Conservation (phyloP, 2,113 vertebrate species). For the Zapus hudsonius region DNA sequence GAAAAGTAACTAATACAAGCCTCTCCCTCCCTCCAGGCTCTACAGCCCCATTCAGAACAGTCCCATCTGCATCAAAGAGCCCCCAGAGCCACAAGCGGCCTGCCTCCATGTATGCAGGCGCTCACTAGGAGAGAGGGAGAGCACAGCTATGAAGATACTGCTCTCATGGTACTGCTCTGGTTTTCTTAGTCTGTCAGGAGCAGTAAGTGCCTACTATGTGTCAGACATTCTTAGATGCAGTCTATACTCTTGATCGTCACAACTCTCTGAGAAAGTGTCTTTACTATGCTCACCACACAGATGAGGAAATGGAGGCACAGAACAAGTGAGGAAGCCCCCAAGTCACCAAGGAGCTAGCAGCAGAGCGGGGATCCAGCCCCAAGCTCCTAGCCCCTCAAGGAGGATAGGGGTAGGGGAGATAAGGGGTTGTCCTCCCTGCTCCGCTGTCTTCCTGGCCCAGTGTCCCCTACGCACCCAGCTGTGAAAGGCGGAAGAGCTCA, state of each 20-base stretch:
- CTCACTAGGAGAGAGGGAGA: too few species aligned
- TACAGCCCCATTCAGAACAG: rapidly evolving
- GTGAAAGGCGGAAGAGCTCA: slow-evolving; percentile 94
- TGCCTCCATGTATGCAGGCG: neutral
- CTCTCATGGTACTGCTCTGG: too few species aligned
- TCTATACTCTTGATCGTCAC: neutral
- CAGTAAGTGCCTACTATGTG: neutral
- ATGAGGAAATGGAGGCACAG: too few species aligned
- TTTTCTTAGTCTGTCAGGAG: too few species aligned
- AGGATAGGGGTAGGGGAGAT: too few species aligned
- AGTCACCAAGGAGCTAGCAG: neutral
- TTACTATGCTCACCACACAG: neutral
- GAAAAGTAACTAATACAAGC: neutral
- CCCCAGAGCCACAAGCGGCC: neutral
- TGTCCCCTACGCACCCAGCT: slow-evolving; percentile 89
- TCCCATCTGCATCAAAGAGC: neutral
- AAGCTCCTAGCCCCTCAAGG: neutral
- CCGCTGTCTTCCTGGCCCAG: rapidly evolving
- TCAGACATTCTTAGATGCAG: neutral
- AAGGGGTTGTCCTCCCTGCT: rapidly evolving
- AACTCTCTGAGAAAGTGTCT: neutral
- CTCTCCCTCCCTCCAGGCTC: rapidly evolving
- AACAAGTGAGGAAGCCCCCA: neutral
- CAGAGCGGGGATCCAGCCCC: neutral
- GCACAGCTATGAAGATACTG: rapidly evolving